phyloP scores from a whole-genome alignment of 2,113 vertebrate genomes.

The Parus major region DNA sequence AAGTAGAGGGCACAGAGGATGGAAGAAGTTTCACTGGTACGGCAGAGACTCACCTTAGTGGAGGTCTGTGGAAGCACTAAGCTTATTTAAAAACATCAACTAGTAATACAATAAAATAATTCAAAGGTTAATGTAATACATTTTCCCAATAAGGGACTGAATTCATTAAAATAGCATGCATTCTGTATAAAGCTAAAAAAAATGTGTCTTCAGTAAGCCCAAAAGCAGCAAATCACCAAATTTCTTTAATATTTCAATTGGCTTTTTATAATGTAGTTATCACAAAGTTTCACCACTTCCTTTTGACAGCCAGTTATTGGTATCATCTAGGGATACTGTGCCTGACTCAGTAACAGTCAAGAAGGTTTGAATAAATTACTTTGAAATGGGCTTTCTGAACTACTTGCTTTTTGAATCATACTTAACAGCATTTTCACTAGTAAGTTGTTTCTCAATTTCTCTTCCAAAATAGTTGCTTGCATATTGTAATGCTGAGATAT shows the following conservation, averaged over 20 bases:
- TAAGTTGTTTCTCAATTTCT: not conserved
- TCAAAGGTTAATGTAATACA: not conserved
- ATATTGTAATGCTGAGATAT: not conserved
- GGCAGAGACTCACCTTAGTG: not conserved
- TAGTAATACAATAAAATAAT: not conserved
- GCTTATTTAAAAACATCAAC: not conserved
- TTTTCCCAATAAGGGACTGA: not conserved
- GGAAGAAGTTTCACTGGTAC: not conserved
- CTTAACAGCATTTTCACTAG: not conserved
- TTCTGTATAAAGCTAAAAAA: not conserved
- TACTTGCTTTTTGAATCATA: not conserved
- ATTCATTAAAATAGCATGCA: not conserved
- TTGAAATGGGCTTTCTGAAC: not conserved
- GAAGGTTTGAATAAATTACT: not conserved
- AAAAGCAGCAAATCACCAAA: not conserved
- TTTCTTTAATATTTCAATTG: not conserved
- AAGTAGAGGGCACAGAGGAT: not conserved
- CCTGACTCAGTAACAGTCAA: not conserved
- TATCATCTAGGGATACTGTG: not conserved
- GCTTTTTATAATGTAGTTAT: not conserved
- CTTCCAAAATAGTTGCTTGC: not conserved
- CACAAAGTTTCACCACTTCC: not conserved
- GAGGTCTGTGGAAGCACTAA: slow-evolving; percentile 30
- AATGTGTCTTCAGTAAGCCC: not conserved
- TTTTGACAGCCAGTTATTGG: not conserved